Evolutionary conservation across 2,113 vertebrate species (phyloP).

Genomic region (Neomonachus schauinslandi): DNA sequence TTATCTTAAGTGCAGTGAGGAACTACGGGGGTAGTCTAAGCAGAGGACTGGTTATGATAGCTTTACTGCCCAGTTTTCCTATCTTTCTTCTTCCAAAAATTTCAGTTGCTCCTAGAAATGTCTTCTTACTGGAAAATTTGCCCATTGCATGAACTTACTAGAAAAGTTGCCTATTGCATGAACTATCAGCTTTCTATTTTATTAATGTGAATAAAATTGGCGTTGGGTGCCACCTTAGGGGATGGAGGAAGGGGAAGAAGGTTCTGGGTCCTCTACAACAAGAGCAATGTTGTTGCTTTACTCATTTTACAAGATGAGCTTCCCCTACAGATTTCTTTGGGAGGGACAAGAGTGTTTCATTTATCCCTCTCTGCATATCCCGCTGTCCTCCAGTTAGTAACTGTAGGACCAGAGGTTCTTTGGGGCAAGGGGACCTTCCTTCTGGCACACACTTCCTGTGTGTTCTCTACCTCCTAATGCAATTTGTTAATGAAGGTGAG

Average conservation of each 20-base stretch:
- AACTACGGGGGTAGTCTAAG: not conserved
- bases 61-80: not conserved
- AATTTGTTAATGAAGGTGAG: not conserved
- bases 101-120: not conserved
- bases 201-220: not conserved
- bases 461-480: not conserved
- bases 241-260: not conserved
- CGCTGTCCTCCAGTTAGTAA: not conserved
- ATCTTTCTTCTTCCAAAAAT: not conserved
- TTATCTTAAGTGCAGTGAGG: not conserved
- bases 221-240: not conserved
- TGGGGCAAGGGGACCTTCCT: not conserved
- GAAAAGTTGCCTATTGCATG: not conserved
- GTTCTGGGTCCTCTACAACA: not conserved
- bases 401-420: not conserved
- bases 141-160: not conserved
- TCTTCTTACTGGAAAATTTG: not conserved
- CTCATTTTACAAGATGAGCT: not conserved
- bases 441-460: not conserved
- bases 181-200: not conserved
- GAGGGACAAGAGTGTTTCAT: not conserved
- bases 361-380: not conserved
- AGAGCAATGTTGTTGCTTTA: not conserved
- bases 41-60: not conserved
- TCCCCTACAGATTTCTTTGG: not conserved